A percentile compares a stretch with the other conserved stretches of the same genome.
phyloP scores from a whole-genome alignment of 2,113 vertebrate genomes.

The Scolopax mira region DNA sequence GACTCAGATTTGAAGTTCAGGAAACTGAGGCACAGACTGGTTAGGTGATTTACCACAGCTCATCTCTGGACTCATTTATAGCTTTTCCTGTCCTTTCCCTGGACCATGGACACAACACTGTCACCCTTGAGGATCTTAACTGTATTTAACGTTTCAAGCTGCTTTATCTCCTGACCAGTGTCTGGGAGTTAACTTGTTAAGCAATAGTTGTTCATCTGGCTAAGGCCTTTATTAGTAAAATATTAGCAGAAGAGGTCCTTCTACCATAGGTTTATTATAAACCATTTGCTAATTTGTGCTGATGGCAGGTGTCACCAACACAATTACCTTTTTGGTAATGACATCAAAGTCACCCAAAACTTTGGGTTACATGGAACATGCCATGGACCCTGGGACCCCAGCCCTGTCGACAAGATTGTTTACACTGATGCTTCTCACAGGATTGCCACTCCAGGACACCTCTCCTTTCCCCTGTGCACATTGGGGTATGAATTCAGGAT shows the following conservation, averaged over 20 bases:
- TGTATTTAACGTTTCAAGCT: not conserved
- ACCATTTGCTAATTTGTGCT: not conserved
- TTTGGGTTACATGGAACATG: not conserved
- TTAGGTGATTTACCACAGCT: not conserved
- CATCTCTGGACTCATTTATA: not conserved
- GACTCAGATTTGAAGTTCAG: not conserved
- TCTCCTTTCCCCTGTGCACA: not conserved
- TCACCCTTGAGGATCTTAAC: not conserved
- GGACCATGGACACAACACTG: not conserved
- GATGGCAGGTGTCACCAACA: not conserved
- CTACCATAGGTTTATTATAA: not conserved
- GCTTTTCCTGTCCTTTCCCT: not conserved
- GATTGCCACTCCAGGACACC: not conserved
- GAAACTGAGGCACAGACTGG: not conserved
- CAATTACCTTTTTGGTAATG: not conserved
- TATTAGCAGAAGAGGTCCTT: not conserved
- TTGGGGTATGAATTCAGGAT: fast-evolving
- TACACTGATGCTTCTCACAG: not conserved
- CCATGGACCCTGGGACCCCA: fast-evolving
- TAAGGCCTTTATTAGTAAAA: not conserved
- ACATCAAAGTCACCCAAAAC: not conserved
- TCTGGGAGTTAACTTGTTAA: not conserved
- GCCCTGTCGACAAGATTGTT: fast-evolving
- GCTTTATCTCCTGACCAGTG: not conserved
- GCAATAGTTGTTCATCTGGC: not conserved